Conservation (phyloP, 1,140 invertebrate species). For the Acromyrmex charruanus region DNA sequence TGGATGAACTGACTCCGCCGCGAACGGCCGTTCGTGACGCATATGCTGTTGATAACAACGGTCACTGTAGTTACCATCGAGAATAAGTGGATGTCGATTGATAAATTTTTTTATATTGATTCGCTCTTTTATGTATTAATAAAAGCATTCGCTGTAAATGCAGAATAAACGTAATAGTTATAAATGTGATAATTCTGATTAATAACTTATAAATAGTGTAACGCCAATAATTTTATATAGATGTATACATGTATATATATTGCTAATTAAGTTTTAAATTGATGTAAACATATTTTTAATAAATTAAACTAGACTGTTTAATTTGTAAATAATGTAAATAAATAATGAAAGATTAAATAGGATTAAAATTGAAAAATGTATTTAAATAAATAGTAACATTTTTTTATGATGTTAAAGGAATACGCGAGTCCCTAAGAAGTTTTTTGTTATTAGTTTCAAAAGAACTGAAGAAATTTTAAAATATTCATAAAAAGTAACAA, state of each 20-base stretch:
- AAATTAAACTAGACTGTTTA: too few relatives aligned
- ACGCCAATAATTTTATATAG: not conserved
- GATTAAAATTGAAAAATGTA: too few relatives aligned
- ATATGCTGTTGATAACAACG: conserved; percentile 64
- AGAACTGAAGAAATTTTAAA: too few relatives aligned
- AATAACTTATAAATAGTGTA: not conserved
- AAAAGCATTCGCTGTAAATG: not conserved
- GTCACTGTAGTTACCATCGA: conserved; percentile 5
- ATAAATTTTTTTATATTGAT: not conserved
- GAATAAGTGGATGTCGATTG: not conserved
- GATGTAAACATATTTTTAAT: not conserved
- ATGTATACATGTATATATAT: not conserved
- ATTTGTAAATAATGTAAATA: too few relatives aligned
- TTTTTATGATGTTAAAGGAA: too few relatives aligned
- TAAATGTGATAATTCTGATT: not conserved
- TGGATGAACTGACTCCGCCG: conserved; percentile 78
- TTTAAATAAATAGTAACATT: too few relatives aligned
- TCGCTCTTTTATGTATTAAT: not conserved
- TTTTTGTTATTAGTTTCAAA: too few relatives aligned
- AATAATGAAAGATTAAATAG: too few relatives aligned
- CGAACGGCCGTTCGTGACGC: conserved; percentile 47
- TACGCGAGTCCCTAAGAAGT: too few relatives aligned
- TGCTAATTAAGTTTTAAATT: not conserved
- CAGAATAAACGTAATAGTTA: not conserved
- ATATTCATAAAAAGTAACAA: too few relatives aligned